These are phyloP conservation scores for Cataglyphis hispanica DNA, from an alignment of 1,140 invertebrate species.

Conservation along the genomic window DNA sequence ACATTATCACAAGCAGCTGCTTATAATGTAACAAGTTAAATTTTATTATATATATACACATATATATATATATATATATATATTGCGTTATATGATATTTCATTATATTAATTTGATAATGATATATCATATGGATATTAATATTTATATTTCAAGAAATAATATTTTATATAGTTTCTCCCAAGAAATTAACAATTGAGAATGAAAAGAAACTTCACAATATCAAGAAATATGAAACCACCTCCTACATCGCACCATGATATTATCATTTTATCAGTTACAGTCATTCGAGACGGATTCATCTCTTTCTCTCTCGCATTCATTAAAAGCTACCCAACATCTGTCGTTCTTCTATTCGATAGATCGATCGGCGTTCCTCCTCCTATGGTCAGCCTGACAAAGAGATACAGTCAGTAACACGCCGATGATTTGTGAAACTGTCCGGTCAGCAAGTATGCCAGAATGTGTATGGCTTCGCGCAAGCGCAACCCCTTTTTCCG, in stretches of 20 bases:
- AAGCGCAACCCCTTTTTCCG: slow-evolving; percentile 83
- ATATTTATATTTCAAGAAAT: neutral
- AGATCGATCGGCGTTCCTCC: slow-evolving; percentile 66
- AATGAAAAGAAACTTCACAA: neutral
- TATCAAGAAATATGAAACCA: neutral
- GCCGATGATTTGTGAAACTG: slow-evolving; percentile 77
- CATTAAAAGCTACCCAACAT: slow-evolving; percentile 46
- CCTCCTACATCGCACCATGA: neutral
- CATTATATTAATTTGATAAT: neutral
- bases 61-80: neutral
- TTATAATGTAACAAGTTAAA: neutral
- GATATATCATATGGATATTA: neutral
- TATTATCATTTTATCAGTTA: neutral
- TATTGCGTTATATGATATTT: neutral
- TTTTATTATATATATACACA: neutral
- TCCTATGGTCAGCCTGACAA: slow-evolving; percentile 58
- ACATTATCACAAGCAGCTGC: neutral
- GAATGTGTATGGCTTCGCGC: slow-evolving; percentile 79
- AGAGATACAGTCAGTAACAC: slow-evolving; percentile 75
- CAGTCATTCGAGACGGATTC: neutral
- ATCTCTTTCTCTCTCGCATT: slow-evolving; percentile 39
- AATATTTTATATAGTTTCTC: neutral
- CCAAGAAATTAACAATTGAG: neutral
- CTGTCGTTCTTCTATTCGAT: slow-evolving; percentile 59
- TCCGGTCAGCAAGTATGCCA: slow-evolving; percentile 77